phyloP scores from a whole-genome alignment of 2,113 vertebrate species.

The Corythoichthys haematopterus region DNA sequence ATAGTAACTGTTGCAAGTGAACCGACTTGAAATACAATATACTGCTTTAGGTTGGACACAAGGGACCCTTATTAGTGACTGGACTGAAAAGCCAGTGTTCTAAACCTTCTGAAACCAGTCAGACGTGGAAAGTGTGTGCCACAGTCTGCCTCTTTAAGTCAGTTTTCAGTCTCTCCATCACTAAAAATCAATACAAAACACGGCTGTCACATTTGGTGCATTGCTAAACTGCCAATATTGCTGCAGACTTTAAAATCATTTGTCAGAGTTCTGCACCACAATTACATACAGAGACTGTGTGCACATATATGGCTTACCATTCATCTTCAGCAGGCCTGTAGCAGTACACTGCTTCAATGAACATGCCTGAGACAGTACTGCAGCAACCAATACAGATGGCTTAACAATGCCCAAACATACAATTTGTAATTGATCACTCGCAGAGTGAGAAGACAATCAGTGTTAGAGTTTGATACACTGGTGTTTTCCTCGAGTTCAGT shows the following conservation, averaged over 20 bases:
- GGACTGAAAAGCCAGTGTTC: conserved; percentile 7
- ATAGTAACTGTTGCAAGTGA: background rate
- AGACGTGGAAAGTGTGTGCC: conserved; percentile 14
- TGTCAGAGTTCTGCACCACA: conserved; percentile 27
- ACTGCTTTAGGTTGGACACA: conserved; percentile 16
- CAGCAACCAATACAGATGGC: conserved; percentile 14
- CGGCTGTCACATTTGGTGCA: conserved; percentile 36
- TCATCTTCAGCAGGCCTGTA: conserved; percentile 9
- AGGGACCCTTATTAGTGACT: conserved; percentile 29
- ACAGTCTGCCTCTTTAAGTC: conserved; percentile 21
- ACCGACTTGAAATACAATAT: background rate
- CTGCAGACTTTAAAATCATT: conserved; percentile 37
- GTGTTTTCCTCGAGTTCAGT: background rate
- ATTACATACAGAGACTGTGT: conserved; percentile 9
- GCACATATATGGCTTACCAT: conserved; percentile 4
- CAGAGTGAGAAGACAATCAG: conserved; percentile 8
- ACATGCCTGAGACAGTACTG: conserved; percentile 13
- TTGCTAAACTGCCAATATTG: conserved; percentile 27
- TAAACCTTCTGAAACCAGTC: conserved; percentile 6
- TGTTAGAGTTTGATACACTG: conserved; percentile 12
- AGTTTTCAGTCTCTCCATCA: conserved; percentile 27
- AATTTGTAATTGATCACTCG: conserved; percentile 11
- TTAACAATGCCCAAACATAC: conserved; percentile 2
- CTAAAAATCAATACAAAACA: conserved; percentile 15
- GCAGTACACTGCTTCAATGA: conserved; percentile 10